Conservation (phyloP, 1,140 invertebrate species). For the Forficula auricularia region DNA sequence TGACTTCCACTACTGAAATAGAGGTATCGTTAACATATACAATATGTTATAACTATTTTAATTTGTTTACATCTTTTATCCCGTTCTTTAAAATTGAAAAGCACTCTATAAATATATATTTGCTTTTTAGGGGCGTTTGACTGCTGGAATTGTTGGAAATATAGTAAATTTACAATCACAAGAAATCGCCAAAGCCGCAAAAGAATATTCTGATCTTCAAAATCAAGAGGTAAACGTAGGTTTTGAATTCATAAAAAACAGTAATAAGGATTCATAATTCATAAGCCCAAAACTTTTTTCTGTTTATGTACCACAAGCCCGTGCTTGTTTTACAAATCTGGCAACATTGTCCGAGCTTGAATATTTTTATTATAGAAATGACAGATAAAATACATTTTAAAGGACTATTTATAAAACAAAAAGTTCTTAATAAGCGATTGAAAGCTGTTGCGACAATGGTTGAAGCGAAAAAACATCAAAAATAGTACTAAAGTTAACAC, state of each 20-base stretch:
- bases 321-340: too few species aligned
- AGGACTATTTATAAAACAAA: too few species aligned
- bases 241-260: conserved; percentile 4
- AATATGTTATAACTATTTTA: background rate
- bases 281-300: too few species aligned
- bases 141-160: conserved; percentile 26
- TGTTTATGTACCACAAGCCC: too few species aligned
- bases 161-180: conserved; percentile 32
- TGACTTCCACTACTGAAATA: conserved; percentile 24
- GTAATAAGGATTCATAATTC: too few species aligned
- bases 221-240: conserved; percentile 22
- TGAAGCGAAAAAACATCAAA: too few species aligned
- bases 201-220: conserved; percentile 35
- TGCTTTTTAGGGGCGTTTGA: conserved; percentile 19
- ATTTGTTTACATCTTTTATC: background rate
- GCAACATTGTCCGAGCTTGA: too few species aligned
- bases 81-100: background rate
- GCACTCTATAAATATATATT: background rate
- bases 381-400: too few species aligned
- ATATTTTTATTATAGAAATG: too few species aligned
- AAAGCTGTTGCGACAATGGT: too few species aligned
- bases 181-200: conserved; percentile 32
- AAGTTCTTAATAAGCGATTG: too few species aligned
- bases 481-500: too few species aligned
- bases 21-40: conserved; percentile 25